A percentile compares a stretch with the other conserved stretches of the same genome.
These are phyloP conservation scores for Epirrhoe tristata DNA, from an alignment of 2,888 invertebrate species.

Conservation along the genomic window DNA sequence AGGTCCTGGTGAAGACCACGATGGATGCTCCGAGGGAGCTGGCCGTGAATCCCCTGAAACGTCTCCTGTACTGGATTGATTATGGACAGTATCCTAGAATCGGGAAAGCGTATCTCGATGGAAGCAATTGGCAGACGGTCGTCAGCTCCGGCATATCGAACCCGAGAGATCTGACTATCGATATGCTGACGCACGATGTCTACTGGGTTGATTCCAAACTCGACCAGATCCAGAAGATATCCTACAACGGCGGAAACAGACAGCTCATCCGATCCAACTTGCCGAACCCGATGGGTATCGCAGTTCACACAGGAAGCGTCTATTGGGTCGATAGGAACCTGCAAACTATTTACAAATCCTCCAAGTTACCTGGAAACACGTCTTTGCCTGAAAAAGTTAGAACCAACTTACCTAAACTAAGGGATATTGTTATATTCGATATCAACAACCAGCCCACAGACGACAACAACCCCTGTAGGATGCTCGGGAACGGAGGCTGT, in stretches of 20 bases:
- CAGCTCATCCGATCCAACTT: slow-evolving; percentile 94
- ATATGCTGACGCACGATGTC: slow-evolving; percentile 96
- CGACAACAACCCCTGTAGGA: slow-evolving; percentile 92
- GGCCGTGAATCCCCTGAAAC: slow-evolving; percentile 98
- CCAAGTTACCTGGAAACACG: slow-evolving; percentile 90
- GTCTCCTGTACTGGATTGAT: slow-evolving; percentile 98
- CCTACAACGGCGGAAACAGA: slow-evolving; percentile 91
- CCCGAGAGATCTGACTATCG: slow-evolving; percentile 96
- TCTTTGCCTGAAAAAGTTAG: slow-evolving; percentile 90
- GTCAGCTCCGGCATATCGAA: slow-evolving; percentile 96
- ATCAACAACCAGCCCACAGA: slow-evolving; percentile 94
- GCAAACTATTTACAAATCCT: slow-evolving; percentile 92
- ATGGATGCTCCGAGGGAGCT: slow-evolving; percentile 97
- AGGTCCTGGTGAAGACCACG: slow-evolving; percentile 95
- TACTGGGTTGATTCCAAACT: slow-evolving; percentile 99
- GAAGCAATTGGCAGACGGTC: slow-evolving; percentile 93
- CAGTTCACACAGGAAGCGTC: slow-evolving; percentile 92
- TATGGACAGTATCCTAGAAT: slow-evolving; percentile 98
- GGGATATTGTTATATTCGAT: slow-evolving; percentile 97
- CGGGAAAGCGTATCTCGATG: slow-evolving; percentile 95
- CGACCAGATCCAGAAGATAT: slow-evolving; percentile 97
- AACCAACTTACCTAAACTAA: slow-evolving; percentile 93
- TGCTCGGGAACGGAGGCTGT: slow-evolving; percentile 92
- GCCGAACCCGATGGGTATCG: slow-evolving; percentile 97
- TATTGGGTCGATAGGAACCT: slow-evolving; percentile 98